These are phyloP conservation scores for Rhodinocichla rosea DNA, from an alignment of 2,113 vertebrate genomes.

Conservation along the genomic window DNA sequence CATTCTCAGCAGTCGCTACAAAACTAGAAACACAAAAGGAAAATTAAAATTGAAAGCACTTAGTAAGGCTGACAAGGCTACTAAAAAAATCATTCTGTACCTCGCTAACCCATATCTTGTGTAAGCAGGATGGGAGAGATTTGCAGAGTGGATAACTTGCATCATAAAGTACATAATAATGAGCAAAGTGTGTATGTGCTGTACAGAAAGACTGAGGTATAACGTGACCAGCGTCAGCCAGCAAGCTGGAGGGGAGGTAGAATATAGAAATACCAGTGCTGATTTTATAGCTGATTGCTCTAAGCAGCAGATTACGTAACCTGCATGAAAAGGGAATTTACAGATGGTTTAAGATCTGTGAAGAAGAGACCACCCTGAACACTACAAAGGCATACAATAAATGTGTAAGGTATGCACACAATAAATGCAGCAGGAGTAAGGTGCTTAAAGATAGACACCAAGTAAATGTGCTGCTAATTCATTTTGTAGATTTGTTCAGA, in stretches of 20 bases:
- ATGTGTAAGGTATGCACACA: not conserved
- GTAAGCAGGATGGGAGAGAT: not conserved
- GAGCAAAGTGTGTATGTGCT: not conserved
- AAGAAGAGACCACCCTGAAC: not conserved
- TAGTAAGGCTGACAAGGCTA: not conserved
- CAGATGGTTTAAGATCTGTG: not conserved
- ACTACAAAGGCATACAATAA: not conserved
- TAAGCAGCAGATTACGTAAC: not conserved
- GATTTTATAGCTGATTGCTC: not conserved
- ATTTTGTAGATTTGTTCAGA: not conserved
- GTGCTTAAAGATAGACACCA: not conserved
- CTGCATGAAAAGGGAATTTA: not conserved
- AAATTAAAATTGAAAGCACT: not conserved
- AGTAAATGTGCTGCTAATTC: not conserved
- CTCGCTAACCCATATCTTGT: not conserved
- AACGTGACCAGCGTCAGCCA: not conserved
- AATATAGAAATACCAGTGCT: not conserved
- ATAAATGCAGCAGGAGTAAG: not conserved
- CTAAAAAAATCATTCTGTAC: not conserved
- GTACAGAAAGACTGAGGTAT: not conserved
- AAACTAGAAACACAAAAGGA: not conserved
- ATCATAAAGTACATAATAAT: not conserved
- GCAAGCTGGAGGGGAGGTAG: not conserved
- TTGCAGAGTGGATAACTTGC: not conserved
- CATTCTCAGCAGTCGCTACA: not conserved